Base-by-base conservation (phyloP, 2,113 vertebrate species). In the Patagioenas fasciata region DNA sequence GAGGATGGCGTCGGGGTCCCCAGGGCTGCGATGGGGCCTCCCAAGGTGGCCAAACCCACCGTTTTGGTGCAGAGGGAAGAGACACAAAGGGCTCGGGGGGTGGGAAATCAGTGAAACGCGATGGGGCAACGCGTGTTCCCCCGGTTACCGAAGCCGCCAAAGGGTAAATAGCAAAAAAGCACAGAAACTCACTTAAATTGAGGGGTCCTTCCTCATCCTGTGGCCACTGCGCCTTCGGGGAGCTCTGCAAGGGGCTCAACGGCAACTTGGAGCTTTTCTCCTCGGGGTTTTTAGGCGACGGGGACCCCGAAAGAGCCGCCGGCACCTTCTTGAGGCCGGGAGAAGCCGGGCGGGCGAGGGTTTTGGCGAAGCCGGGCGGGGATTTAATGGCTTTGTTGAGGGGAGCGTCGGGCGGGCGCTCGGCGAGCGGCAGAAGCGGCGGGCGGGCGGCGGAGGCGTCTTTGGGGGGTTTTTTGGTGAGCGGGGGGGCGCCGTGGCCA, bases 201-300 rank as follows among this genome's bases (percentile, higher is more conserved):
- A 99, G 98, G 31, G 99, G 99, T 77, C 99, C 99, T 57, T 99
- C 99, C 16, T 98, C 98, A 54, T 99, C 99, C 85, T 97, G 97
- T 12, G 97, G 91, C 98, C 98, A 98, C 83, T 98, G 98, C 7
- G 97, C 89, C 78, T 97, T 98, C 23, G 99, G 65, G 97, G 99
- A 85, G 98, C 98, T 98, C 97, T 99, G 95, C 98, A 98, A 48
- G 95, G 99, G 97, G 87, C 98, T 98, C 69, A 98, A 88, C 19
- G 97, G 88, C 42, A 98, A 97, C 95, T 98, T 98, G 85, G 97
- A 95, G 91, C 98, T 97, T 64, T 98, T 97, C 94, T 99, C 99
- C 93, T 99, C 99, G 2, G 94, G 95, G 32, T 98, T 98, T 94
- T 98, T 99, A 54, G 98, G 97, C 28, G 98, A 98, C 25, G 98